These are phyloP conservation scores for Macrophya annulata DNA, from an alignment of 2,888 invertebrate species.

Conservation along the genomic window DNA sequence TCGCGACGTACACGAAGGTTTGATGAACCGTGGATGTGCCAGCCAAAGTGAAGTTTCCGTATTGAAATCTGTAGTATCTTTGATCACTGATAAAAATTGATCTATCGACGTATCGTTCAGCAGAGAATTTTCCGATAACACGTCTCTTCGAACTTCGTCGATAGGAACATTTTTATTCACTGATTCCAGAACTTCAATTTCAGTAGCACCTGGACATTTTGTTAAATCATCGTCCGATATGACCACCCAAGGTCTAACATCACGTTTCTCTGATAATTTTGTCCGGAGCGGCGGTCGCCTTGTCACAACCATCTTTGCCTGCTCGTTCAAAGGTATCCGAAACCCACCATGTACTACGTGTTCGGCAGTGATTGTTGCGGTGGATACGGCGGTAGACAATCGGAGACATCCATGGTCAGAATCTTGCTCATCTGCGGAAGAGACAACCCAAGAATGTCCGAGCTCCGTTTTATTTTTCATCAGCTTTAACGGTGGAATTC, in stretches of 20 bases:
- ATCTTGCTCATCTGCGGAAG: neutral
- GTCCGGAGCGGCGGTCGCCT: neutral
- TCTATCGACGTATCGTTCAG: slow-evolving; percentile 5
- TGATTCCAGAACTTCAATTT: neutral
- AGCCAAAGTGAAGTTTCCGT: slow-evolving; percentile 5
- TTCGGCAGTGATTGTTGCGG: neutral
- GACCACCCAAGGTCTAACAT: neutral
- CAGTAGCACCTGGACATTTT: neutral
- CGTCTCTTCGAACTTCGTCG: neutral
- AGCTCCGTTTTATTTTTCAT: neutral
- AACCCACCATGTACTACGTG: neutral
- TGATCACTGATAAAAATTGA: slow-evolving; percentile 6
- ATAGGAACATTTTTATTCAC: neutral
- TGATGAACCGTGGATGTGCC: slow-evolving; percentile 7
- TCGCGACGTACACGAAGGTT: neutral
- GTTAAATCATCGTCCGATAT: neutral
- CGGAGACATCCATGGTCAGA: neutral
- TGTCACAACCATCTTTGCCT: neutral
- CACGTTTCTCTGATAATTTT: neutral
- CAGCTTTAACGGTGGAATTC: neutral
- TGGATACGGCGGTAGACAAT: neutral
- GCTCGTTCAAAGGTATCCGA: slow-evolving; percentile 1
- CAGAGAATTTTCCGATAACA: neutral
- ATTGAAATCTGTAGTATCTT: neutral
- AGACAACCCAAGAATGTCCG: neutral